A percentile compares a stretch with the other conserved stretches of the same genome.
Evolutionary conservation across 64 coral and sea anemone genomes (phyloP).

Genomic region (Pocillopora damicornis): DNA sequence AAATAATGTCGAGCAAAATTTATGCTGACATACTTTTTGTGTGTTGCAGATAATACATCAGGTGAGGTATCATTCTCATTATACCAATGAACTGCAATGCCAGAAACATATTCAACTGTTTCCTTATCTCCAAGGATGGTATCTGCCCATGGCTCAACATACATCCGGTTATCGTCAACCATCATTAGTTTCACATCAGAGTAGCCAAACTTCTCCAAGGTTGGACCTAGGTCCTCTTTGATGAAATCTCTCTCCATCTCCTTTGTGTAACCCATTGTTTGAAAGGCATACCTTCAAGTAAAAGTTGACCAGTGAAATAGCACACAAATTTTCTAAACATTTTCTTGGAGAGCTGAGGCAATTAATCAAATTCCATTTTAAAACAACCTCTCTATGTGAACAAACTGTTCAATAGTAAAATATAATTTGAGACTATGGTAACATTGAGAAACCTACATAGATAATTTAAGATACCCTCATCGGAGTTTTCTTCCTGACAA

Average conservation of each 20-base stretch:
- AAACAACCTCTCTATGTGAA: too few relatives aligned
- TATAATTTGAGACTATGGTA: too few relatives aligned
- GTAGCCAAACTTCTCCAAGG: conserved; percentile 60
- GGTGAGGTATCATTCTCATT: conserved; percentile 35
- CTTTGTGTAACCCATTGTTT: conserved; percentile 81
- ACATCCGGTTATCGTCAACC: conserved; percentile 73
- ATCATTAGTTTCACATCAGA: conserved; percentile 85
- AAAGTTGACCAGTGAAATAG: neutral
- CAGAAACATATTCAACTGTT: conserved; percentile 82
- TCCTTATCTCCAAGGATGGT: conserved; percentile 72
- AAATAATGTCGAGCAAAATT: neutral
- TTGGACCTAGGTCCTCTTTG: conserved; percentile 83
- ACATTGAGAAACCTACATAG: too few relatives aligned
- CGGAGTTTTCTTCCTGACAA: too few relatives aligned
- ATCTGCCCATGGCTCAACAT: conserved; percentile 61
- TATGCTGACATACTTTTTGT: conserved; percentile 61
- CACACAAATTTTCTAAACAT: too few relatives aligned
- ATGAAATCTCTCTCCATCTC: conserved; percentile 87
- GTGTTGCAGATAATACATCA: conserved; percentile 57
- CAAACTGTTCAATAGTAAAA: too few relatives aligned
- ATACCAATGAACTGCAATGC: conserved; percentile 90
- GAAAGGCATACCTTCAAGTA: conserved; percentile 69
- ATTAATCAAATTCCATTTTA: too few relatives aligned
- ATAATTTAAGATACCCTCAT: too few relatives aligned
- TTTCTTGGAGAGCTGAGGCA: too few relatives aligned